A percentile compares a stretch with the other conserved stretches of the same genome.
Evolutionary conservation across 1,140 invertebrate genomes (phyloP).

Genomic region (Aphaenogaster floridana): DNA sequence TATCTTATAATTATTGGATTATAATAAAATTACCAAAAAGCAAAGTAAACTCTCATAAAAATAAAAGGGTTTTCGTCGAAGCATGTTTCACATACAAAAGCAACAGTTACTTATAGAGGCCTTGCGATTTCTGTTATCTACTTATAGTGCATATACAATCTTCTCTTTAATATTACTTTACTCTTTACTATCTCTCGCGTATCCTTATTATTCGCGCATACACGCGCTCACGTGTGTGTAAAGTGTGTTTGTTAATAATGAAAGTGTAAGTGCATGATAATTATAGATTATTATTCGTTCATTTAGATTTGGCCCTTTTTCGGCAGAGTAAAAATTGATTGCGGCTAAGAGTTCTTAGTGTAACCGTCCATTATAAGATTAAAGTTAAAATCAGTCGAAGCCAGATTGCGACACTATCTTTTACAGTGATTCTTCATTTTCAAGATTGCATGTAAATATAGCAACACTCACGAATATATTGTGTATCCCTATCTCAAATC

Average conservation of each 20-base stretch:
- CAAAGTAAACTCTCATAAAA: slow-evolving; percentile 72
- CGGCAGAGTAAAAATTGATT: slow-evolving; percentile 82
- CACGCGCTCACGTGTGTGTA: slow-evolving; percentile 39
- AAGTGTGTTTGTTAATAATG: slow-evolving; percentile 73
- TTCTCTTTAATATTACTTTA: slow-evolving; percentile 80
- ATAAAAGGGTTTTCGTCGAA: slow-evolving; percentile 77
- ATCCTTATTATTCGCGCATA: slow-evolving; percentile 76
- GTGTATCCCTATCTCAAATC: not conserved
- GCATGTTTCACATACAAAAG: slow-evolving; percentile 86
- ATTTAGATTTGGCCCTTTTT: slow-evolving; percentile 79
- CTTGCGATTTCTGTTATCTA: slow-evolving; percentile 83
- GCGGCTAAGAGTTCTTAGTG: slow-evolving; percentile 72
- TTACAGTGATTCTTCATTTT: slow-evolving; percentile 49
- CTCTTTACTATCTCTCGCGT: slow-evolving; percentile 64
- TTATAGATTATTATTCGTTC: slow-evolving; percentile 79
- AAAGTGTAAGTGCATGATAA: slow-evolving; percentile 80
- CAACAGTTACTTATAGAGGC: slow-evolving; percentile 85
- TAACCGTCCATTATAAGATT: slow-evolving; percentile 72
- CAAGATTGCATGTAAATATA: slow-evolving; percentile 72
- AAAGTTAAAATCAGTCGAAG: slow-evolving; percentile 81
- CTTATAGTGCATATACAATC: slow-evolving; percentile 85
- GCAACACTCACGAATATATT: not conserved
- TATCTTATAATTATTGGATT: slow-evolving; percentile 76
- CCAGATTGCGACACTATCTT: slow-evolving; percentile 78
- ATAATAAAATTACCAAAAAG: slow-evolving; percentile 77